Evolutionary conservation across 1,140 invertebrate species (phyloP).

Genomic region (Aporrectodea caliginosa): DNA sequence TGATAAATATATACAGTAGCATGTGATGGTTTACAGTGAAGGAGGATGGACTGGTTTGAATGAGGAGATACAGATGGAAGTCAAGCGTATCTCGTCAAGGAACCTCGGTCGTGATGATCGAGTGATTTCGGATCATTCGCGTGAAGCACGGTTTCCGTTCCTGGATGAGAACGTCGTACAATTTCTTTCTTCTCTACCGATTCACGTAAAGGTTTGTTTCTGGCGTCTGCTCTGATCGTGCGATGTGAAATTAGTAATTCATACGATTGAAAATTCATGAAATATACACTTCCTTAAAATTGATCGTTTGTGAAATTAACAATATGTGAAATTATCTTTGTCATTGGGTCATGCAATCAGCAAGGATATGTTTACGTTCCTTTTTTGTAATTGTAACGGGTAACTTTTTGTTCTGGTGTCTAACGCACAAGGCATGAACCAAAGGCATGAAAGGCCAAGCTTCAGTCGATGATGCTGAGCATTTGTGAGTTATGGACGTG

Average conservation of each 20-base stretch:
- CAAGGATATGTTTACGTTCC: constrained; percentile 36
- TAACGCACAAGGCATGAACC: no score
- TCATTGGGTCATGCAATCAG: no score
- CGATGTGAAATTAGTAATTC: no score
- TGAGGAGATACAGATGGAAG: constrained; percentile 70
- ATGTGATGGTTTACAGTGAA: constrained; percentile 58
- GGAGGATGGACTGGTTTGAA: constrained; percentile 65
- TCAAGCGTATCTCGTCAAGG: constrained; percentile 77
- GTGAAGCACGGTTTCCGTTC: constrained; percentile 75
- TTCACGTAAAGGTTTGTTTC: constrained; percentile 75
- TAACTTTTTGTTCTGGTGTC: no score
- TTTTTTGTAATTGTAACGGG: no score
- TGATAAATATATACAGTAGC: neutral
- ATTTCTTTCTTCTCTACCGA: constrained; percentile 67
- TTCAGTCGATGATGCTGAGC: no score
- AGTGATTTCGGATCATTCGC: constrained; percentile 59
- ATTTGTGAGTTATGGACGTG: neutral
- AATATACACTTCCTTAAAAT: no score
- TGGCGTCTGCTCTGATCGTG: no score
- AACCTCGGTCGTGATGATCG: constrained; percentile 91
- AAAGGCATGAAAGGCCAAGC: no score
- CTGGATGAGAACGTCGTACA: constrained; percentile 83
- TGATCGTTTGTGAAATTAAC: no score
- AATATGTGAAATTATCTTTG: no score
- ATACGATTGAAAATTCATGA: no score